Evolutionary conservation across 1,140 invertebrate genomes (phyloP), one percentile per base, ranked within the genome.

Genomic region (Nasonia giraulti): DNA sequence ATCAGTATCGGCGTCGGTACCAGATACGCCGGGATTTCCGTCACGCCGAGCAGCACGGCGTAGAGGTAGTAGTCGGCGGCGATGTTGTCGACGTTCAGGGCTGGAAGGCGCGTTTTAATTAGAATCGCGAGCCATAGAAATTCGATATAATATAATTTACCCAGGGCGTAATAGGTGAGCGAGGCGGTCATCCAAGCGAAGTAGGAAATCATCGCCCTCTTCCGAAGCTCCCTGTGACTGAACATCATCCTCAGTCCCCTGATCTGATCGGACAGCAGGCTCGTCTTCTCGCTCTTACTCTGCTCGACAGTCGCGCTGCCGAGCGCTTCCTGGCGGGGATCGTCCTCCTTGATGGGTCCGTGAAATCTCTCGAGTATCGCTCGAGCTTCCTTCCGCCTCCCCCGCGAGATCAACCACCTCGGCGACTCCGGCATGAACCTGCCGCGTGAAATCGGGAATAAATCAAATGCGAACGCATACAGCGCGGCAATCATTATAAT

Each of bases 21-120:
- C 44, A 94, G n/a, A 84, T 94, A 94, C 3, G 93, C 92, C 5
- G 93, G 93, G 82, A 94, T 92, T 80, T 94, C 94, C 11, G 93
- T 93, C 8, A 93, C 78, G 5, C 94, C 94, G 37, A 93, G 93
- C 20, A 93, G 87, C 1, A 92, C 87, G 5, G 93, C 91, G 80
- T 94, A 94, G 0, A 93, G 76, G 82, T 93, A 94, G 10, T 91
- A 91, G 85, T 94, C 91, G 0, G 93, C 90, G 1, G 91, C 91
- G 73, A 94, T 90, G 84, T 94, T 94, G 71, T 91, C 90, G 14
- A 93, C 93, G 88, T 94, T 94, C 27, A 94, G 80, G 23, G 94
- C 93, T 94, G 84, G 10, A 85, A 37, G 33, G 2, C 2, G 5
- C 33, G 33, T 37, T 37, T 37, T 37, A 37, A 37, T 37, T 37